Base-by-base conservation (phyloP, 1,140 invertebrate genomes). In the Cydia fagiglandana region DNA sequence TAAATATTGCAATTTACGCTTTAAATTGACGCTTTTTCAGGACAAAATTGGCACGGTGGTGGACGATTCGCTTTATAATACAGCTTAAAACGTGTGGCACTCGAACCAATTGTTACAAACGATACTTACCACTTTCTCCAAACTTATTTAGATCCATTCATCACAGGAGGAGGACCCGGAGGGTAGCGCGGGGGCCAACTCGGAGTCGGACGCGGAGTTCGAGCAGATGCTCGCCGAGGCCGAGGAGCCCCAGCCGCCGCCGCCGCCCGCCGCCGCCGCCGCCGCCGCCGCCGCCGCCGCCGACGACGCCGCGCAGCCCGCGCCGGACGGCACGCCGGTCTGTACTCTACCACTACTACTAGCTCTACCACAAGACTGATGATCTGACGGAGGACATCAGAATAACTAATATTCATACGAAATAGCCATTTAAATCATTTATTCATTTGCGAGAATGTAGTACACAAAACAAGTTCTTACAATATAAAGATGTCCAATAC, bases 191-290 rank as follows among this genome's bases (percentile, higher is more conserved):
- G 95, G 92, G 53, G 96, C 95, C 3, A 97, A 98, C 80, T 94
- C 97, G 56, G 98, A 98, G 89, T 98, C 97, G 0, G 98, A 99
- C 92, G 96, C 97, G 68, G 98, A 99, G 86, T 99, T 99, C 91
- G 98, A 99, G 80, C 97, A 98, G 84, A 98, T 98, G 97, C 87
- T 98, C 4, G 96, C 97, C 76, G 98, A 98, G 85, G 97, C 97
- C 0, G 97, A 98, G 78, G 97, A 97, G 79, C 94, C 94, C 2
- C 95, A 95, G 34, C 94, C 95, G 3, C 90, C 86, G 66, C 84
- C 86, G 24, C 89, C 82, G 24, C 75, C 75, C 84, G 15, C 53
- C 66, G 79, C 77, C 61, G 78, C 80, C 2, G n/a, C n/a, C n/a
- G n/a, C n/a, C n/a, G n/a, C n/a, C n/a, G n/a, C n/a, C n/a, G n/a